These are phyloP conservation scores for Centropristis striata DNA, from an alignment of 2,113 vertebrate genomes.

Conservation along the genomic window DNA sequence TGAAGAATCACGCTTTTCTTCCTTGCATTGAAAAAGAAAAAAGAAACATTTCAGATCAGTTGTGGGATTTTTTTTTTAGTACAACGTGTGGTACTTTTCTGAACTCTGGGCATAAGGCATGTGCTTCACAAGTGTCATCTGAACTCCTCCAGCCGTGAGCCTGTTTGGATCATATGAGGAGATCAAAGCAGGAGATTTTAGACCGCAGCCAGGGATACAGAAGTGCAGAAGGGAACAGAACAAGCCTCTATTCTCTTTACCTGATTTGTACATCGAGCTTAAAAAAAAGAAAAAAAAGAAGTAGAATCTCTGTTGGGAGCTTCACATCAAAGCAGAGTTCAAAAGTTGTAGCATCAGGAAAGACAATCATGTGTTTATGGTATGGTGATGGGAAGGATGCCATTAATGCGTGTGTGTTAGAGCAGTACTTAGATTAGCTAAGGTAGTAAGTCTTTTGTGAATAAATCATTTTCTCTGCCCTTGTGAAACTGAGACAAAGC, in stretches of 20 bases:
- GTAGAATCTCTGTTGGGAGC: not conserved
- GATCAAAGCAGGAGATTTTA: slow-evolving; percentile 78
- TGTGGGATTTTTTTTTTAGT: not conserved
- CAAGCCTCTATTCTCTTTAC: slow-evolving; percentile 70
- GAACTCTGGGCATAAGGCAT: slow-evolving; percentile 72
- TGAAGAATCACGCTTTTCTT: not conserved
- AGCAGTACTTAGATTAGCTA: not conserved
- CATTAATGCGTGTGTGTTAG: not conserved
- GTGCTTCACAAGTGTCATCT: slow-evolving; percentile 72
- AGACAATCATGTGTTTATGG: slow-evolving; percentile 16
- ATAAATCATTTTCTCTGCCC: not conserved
- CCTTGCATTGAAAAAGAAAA: not conserved
- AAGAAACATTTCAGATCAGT: not conserved
- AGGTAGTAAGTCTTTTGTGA: slow-evolving; percentile 9
- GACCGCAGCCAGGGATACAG: slow-evolving; percentile 68
- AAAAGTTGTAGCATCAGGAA: not conserved
- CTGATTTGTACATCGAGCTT: slow-evolving; percentile 58
- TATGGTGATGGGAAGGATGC: not conserved
- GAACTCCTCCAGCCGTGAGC: slow-evolving; percentile 73
- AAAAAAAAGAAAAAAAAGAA: not conserved
- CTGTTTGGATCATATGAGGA: slow-evolving; percentile 80
- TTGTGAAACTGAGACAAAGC: slow-evolving; percentile 57
- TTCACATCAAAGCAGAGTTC: slow-evolving; percentile 31
- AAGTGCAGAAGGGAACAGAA: slow-evolving; percentile 49
- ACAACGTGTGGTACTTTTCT: slow-evolving; percentile 42